These are phyloP conservation scores for Eurosta solidaginis DNA, from an alignment of 1,140 invertebrate species.

Conservation along the genomic window DNA sequence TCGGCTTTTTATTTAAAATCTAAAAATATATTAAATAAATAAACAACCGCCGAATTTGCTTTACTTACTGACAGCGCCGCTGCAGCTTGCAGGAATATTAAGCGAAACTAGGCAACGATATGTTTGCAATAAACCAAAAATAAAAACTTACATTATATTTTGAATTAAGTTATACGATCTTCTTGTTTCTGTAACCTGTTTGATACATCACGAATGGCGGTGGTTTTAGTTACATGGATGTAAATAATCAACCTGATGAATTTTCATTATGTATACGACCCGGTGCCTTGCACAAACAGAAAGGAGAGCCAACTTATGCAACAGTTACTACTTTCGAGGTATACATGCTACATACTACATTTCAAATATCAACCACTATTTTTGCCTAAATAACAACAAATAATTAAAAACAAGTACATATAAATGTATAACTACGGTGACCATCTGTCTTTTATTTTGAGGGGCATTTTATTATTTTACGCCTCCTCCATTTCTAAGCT, in stretches of 20 bases:
- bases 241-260: slow-evolving; percentile 50
- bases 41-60: slow-evolving; percentile 1
- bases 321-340: slow-evolving; percentile 39
- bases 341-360: slow-evolving; percentile 9
- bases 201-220: slow-evolving; percentile 12
- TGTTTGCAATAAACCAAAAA: slow-evolving; percentile 24
- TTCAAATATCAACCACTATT: slow-evolving; percentile 16
- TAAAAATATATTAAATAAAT: too few relatives aligned
- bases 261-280: slow-evolving; percentile 55
- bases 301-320: slow-evolving; percentile 42
- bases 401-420: too few relatives aligned
- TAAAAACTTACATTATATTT: slow-evolving; percentile 6
- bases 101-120: slow-evolving; percentile 17
- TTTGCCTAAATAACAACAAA: slow-evolving; percentile 2
- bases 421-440: too few relatives aligned
- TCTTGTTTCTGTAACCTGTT: slow-evolving; percentile 24
- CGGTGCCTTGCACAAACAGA: slow-evolving; percentile 50
- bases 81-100: slow-evolving; percentile 12
- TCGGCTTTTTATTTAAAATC: slow-evolving; percentile 13
- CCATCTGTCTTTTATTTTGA: too few relatives aligned
- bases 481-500: too few relatives aligned
- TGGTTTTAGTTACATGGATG: slow-evolving; percentile 54
- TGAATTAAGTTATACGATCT: slow-evolving; percentile 35
- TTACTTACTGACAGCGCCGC: slow-evolving; percentile 17
- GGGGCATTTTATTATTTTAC: too few relatives aligned